A percentile compares a stretch with the other conserved stretches of the same genome.
These are phyloP conservation scores for Apis laboriosa DNA, from an alignment of 1,140 invertebrate species.

Conservation along the genomic window DNA sequence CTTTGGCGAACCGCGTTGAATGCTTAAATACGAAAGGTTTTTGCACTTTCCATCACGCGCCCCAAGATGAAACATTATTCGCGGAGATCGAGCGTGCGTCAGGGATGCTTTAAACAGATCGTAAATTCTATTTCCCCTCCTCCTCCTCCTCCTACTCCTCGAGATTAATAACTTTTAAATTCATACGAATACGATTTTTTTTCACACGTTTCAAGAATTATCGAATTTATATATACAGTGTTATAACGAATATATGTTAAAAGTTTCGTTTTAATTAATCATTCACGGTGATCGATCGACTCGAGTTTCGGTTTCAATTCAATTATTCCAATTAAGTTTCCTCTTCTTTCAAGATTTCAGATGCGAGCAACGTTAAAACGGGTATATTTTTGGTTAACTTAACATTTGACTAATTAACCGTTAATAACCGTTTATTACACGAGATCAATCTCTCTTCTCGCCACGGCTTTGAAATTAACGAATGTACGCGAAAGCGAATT, in stretches of 20 bases:
- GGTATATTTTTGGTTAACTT: background rate
- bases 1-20: background rate
- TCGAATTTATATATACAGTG: background rate
- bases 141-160: no score
- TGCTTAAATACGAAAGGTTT: background rate
- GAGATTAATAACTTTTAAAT: background rate
- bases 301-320: background rate
- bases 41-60: background rate
- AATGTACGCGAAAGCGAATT: no score
- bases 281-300: background rate
- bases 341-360: background rate
- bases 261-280: background rate
- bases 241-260: background rate
- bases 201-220: background rate
- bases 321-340: background rate
- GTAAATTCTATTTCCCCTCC: background rate
- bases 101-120: background rate
- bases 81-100: background rate
- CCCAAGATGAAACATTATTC: background rate
- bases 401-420: background rate
- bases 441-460: background rate
- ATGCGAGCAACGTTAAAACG: background rate
- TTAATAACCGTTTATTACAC: background rate
- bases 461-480: background rate
- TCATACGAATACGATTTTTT: background rate